A percentile compares a stretch with the other conserved stretches of the same genome.
Conservation (phyloP, 2,113 vertebrate species). For the Calyptomena viridis region DNA sequence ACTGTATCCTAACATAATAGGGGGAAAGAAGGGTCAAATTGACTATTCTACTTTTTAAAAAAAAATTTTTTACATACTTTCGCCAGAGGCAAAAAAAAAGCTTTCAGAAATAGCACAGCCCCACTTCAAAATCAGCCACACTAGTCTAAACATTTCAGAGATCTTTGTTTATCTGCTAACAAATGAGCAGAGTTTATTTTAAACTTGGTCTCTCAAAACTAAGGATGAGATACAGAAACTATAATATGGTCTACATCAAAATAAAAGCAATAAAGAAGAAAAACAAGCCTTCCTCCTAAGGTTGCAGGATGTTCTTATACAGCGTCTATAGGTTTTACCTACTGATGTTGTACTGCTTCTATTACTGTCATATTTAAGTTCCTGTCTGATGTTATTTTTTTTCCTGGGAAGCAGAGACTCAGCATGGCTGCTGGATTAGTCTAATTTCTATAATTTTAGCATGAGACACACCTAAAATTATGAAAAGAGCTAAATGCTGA, state of each 20-base stretch:
- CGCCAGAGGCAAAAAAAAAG: background rate
- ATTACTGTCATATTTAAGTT: background rate
- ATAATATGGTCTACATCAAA: background rate
- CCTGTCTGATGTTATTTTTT: background rate
- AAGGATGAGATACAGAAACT: background rate
- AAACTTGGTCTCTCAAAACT: background rate
- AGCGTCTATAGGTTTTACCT: background rate
- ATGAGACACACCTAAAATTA: background rate
- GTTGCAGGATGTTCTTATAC: background rate
- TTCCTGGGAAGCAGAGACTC: background rate
- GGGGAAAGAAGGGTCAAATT: background rate
- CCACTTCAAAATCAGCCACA: background rate
- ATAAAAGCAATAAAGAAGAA: background rate
- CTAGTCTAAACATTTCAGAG: background rate
- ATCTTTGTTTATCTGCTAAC: background rate
- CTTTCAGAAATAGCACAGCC: background rate
- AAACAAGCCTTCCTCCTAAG: background rate
- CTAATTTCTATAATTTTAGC: background rate
- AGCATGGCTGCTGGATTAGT: background rate
- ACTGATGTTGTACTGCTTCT: background rate
- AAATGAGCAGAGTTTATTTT: background rate
- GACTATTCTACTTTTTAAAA: background rate
- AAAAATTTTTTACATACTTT: background rate
- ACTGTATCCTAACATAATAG: background rate
- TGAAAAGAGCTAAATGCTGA: background rate